phyloP scores from a whole-genome alignment of 2,113 vertebrate species.

The Syngnathus typhle region DNA sequence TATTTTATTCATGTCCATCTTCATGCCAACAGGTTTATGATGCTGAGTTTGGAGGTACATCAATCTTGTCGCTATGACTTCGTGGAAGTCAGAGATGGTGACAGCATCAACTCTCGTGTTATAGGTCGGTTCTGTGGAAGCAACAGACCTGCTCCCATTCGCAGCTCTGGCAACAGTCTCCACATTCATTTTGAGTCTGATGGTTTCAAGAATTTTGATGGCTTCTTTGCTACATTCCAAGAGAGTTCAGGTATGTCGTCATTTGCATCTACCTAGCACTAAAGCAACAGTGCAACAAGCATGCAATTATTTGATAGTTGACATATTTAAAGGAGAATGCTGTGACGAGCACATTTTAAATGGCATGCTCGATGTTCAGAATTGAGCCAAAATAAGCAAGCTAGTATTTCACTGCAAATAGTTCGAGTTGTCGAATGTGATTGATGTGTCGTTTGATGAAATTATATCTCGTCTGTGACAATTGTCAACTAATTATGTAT shows the following conservation, averaged over 20 bases:
- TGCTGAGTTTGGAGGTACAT: slow-evolving; percentile 94
- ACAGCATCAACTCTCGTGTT: slow-evolving; percentile 78
- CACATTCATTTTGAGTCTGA: slow-evolving; percentile 93
- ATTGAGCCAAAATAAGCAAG: neutral
- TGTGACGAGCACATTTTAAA: neutral
- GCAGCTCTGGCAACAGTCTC: slow-evolving; percentile 80
- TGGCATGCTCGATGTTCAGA: neutral
- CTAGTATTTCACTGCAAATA: neutral
- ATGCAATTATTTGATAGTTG: neutral
- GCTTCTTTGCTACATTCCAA: slow-evolving; percentile 89
- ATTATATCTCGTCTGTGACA: neutral
- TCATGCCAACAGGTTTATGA: slow-evolving; percentile 78
- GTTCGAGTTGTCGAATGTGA: neutral
- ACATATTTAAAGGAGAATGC: neutral
- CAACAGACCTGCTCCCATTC: slow-evolving; percentile 78
- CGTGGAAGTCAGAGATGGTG: slow-evolving; percentile 87
- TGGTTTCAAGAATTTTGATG: slow-evolving; percentile 95
- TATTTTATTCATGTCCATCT: neutral
- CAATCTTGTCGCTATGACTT: slow-evolving; percentile 94
- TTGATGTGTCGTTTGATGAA: neutral
- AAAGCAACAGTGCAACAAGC: neutral
- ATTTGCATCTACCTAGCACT: neutral
- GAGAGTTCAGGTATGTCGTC: slow-evolving; percentile 82
- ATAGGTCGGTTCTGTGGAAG: slow-evolving; percentile 92
- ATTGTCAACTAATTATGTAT: neutral